These are phyloP conservation scores for Pilophorus perplexus DNA, from an alignment of 2,888 invertebrate genomes.

Conservation along the genomic window DNA sequence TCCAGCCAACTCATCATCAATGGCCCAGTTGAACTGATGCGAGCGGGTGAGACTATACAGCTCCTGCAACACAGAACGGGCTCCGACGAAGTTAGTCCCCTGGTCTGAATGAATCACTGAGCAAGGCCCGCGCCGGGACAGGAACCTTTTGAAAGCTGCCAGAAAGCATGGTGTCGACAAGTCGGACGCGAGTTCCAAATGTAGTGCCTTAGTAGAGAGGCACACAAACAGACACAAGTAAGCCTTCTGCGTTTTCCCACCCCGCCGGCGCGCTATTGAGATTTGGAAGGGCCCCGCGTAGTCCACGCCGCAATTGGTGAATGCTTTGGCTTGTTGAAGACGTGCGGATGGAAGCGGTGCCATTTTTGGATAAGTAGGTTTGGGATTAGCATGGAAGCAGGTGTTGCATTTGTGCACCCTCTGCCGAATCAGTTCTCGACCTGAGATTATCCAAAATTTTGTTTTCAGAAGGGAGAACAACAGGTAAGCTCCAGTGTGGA, in stretches of 20 bases:
- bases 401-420: constrained; percentile 5
- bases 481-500: constrained; percentile 9
- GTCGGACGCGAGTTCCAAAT: background rate
- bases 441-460: constrained; percentile 18
- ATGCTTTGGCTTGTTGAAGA: background rate
- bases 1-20: background rate
- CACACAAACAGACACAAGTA: constrained; percentile 23
- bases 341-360: constrained; percentile 30
- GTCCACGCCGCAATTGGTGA: constrained; percentile 44
- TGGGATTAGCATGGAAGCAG: constrained; percentile 16
- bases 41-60: background rate
- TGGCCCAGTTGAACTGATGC: background rate
- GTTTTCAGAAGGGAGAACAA: background rate
- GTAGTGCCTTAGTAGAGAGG: background rate
- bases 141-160: constrained; percentile 49
- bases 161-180: constrained; percentile 47
- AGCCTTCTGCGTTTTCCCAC: constrained; percentile 24
- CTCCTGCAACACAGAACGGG: constrained; percentile 38
- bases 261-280: background rate
- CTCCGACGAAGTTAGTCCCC: constrained; percentile 51
- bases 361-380: constrained; percentile 28
- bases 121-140: constrained; percentile 48
- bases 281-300: constrained; percentile 47
- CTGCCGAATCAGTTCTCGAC: background rate
- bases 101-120: constrained; percentile 49